These are phyloP conservation scores for Hypolimnas misippus DNA, from an alignment of 2,888 invertebrate species.

Conservation along the genomic window DNA sequence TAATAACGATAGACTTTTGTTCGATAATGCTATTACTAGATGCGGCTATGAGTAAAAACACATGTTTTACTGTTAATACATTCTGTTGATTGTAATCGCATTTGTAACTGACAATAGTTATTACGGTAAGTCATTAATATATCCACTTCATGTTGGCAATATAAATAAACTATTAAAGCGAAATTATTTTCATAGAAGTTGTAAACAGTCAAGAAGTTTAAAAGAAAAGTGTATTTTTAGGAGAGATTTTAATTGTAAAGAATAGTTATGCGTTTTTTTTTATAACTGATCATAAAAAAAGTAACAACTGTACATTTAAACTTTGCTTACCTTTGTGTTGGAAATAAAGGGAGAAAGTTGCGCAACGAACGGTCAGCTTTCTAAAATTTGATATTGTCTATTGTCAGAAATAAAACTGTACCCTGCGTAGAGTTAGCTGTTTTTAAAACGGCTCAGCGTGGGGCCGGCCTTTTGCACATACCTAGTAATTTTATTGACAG, in stretches of 20 bases:
- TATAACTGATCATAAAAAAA: slow-evolving; percentile 58
- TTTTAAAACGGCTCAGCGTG: slow-evolving; percentile 37
- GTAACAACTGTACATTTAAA: slow-evolving; percentile 57
- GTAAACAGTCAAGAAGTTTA: slow-evolving; percentile 15
- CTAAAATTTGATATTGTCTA: slow-evolving; percentile 72
- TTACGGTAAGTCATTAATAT: slow-evolving; percentile 20
- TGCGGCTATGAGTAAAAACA: background rate
- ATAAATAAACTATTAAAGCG: slow-evolving; percentile 15
- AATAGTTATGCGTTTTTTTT: slow-evolving; percentile 44
- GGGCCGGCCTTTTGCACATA: slow-evolving; percentile 18
- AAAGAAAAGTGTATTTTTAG: slow-evolving; percentile 14
- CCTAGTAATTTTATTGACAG: slow-evolving; percentile 15
- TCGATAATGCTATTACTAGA: background rate
- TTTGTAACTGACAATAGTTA: slow-evolving; percentile 29
- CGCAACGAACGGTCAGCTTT: slow-evolving; percentile 74
- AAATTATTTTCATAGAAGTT: slow-evolving; percentile 8
- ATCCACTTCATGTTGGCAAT: slow-evolving; percentile 4
- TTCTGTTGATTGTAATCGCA: slow-evolving; percentile 17
- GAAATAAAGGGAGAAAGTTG: slow-evolving; percentile 81
- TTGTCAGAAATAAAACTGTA: slow-evolving; percentile 61
- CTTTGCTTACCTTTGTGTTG: slow-evolving; percentile 68
- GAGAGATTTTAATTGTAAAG: slow-evolving; percentile 31
- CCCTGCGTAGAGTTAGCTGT: slow-evolving; percentile 36
- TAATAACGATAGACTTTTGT: background rate
- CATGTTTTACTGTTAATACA: slow-evolving; percentile 14